phyloP scores from a whole-genome alignment of 1,140 invertebrate genomes.

The Pseudomyrmex pallidus region DNA sequence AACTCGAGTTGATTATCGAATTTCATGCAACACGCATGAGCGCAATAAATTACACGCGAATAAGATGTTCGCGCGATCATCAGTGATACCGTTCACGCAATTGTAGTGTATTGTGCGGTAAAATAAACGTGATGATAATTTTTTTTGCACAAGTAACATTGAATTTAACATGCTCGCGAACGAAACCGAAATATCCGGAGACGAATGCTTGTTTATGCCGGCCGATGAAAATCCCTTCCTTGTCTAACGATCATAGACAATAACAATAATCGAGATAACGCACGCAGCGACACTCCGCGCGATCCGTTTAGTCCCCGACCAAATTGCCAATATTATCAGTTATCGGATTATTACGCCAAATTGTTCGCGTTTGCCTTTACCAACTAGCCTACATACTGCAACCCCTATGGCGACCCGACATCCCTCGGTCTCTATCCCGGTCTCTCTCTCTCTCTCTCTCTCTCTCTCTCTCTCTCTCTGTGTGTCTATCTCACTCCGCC shows the following conservation, averaged over 20 bases:
- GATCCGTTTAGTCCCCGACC: slow-evolving; percentile 70
- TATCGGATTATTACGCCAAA: slow-evolving; percentile 81
- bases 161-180: background rate
- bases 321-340: slow-evolving; percentile 81
- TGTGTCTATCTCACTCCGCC: background rate
- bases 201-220: background rate
- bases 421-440: slow-evolving; percentile 45
- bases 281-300: slow-evolving; percentile 66
- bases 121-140: too few species aligned
- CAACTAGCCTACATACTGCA: slow-evolving; percentile 66
- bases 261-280: slow-evolving; percentile 77
- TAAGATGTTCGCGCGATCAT: too few species aligned
- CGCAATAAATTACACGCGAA: background rate
- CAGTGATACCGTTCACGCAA: too few species aligned
- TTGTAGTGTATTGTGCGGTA: too few species aligned
- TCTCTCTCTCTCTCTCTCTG: slow-evolving; percentile 17
- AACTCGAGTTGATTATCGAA: slow-evolving; percentile 21
- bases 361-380: slow-evolving; percentile 78
- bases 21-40: background rate
- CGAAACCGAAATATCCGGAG: background rate
- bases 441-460: slow-evolving; percentile 12
- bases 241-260: slow-evolving; percentile 66
- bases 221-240: background rate
- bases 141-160: too few species aligned
- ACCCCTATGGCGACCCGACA: slow-evolving; percentile 52